These are phyloP conservation scores for Acrocyrtus sp. DNA, from an alignment of 2,888 invertebrate species.

Conservation along the genomic window DNA sequence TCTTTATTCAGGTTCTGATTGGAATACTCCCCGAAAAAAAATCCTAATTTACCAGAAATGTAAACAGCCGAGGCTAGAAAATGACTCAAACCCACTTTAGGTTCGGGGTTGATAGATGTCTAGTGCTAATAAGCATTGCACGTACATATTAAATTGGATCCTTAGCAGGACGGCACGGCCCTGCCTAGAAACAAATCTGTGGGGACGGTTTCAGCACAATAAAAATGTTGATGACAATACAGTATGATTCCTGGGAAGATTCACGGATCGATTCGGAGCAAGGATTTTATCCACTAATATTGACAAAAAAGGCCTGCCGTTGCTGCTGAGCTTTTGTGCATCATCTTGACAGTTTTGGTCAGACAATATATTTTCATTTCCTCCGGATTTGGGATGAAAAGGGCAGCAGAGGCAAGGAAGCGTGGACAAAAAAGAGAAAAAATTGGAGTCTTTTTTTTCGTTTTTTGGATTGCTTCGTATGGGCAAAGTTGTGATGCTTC, in stretches of 20 bases:
- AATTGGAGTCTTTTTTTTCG: background rate
- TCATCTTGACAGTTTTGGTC: slow-evolving; percentile 43
- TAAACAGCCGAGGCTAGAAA: slow-evolving; percentile 21
- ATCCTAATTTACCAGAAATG: slow-evolving; percentile 32
- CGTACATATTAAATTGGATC: too few species aligned
- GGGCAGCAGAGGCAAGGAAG: background rate
- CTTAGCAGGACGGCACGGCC: too few species aligned
- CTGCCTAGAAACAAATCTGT: too few species aligned
- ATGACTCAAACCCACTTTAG: slow-evolving; percentile 45
- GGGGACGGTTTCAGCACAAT: too few species aligned
- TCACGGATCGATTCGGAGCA: too few species aligned
- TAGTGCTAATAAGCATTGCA: too few species aligned
- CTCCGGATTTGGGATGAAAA: slow-evolving; percentile 45
- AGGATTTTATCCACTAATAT: too few species aligned
- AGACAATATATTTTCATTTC: slow-evolving; percentile 46
- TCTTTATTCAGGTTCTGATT: too few species aligned
- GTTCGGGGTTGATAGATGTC: too few species aligned
- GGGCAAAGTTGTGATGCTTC: background rate
- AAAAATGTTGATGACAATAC: slow-evolving; percentile 27
- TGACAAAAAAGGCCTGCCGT: too few species aligned
- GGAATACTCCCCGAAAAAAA: too few species aligned
- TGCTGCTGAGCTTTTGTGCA: slow-evolving; percentile 22
- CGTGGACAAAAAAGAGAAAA: slow-evolving; percentile 12
- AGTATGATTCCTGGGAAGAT: slow-evolving; percentile 8
- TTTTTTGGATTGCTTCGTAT: slow-evolving; percentile 5